A percentile compares a stretch with the other conserved stretches of the same genome.
Evolutionary conservation across 1,140 invertebrate genomes (phyloP).

Genomic region (Ceratina japonica): DNA sequence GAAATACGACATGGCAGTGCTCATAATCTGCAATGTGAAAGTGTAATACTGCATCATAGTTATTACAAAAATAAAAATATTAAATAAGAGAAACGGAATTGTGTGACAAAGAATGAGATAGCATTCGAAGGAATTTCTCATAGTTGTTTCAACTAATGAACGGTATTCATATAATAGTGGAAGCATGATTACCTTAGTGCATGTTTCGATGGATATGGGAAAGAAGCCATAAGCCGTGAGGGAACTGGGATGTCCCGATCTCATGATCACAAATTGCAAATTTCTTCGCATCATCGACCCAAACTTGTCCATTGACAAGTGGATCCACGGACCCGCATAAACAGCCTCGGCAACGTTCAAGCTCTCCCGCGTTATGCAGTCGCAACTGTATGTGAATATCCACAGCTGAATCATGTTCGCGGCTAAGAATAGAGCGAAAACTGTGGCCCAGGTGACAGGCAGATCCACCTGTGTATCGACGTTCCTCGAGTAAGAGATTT

Average conservation of each 20-base stretch:
- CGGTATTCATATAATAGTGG: no score
- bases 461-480: neutral
- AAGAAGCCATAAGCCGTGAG: constrained; percentile 53
- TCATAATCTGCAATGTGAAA: constrained; percentile 41
- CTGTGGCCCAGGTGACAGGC: neutral
- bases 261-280: constrained; percentile 39
- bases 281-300: constrained; percentile 31
- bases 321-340: constrained; percentile 42
- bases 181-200: constrained; percentile 42
- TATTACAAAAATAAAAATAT: neutral
- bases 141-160: no score
- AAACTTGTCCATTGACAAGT: constrained; percentile 10
- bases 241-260: constrained; percentile 28
- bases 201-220: constrained; percentile 52
- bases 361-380: constrained; percentile 47
- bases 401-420: constrained; percentile 45
- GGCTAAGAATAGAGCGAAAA: constrained; percentile 22
- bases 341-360: constrained; percentile 24
- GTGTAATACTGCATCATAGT: neutral
- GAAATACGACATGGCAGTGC: constrained; percentile 54
- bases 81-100: neutral
- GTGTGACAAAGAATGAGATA: no score
- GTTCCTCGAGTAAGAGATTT: neutral
- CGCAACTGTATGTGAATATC: constrained; percentile 41
- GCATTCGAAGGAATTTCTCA: no score